Conservation (phyloP, 2,888 invertebrate genomes). For the Apodemia mormo region DNA sequence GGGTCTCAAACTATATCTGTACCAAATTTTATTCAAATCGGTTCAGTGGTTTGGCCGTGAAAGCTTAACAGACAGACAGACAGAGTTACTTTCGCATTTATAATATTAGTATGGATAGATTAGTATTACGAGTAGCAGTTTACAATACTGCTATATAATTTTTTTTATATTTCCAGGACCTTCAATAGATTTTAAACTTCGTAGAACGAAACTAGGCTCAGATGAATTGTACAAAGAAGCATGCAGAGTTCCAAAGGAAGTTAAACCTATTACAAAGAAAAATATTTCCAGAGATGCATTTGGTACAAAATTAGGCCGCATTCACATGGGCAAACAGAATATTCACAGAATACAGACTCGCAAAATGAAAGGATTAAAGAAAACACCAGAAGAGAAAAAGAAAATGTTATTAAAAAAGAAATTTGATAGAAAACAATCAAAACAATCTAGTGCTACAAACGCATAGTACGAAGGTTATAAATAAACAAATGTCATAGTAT, state of each 20-base stretch:
- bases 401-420: conserved; percentile 80
- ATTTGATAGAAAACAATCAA: conserved; percentile 53
- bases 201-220: conserved; percentile 94
- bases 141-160: too few species aligned
- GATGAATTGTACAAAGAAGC: conserved; percentile 93
- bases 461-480: conserved; percentile 26
- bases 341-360: conserved; percentile 92
- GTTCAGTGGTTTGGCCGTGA: too few species aligned
- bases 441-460: conserved; percentile 43
- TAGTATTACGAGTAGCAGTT: too few species aligned
- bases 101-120: too few species aligned
- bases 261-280: conserved; percentile 92
- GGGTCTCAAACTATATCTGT: too few species aligned
- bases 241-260: conserved; percentile 89
- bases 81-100: too few species aligned
- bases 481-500: background rate
- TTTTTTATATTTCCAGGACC: conserved; percentile 84
- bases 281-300: conserved; percentile 93
- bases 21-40: too few species aligned
- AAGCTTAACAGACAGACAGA: too few species aligned
- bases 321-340: conserved; percentile 96
- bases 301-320: conserved; percentile 93
- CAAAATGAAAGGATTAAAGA: conserved; percentile 94
- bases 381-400: conserved; percentile 86
- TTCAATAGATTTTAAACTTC: conserved; percentile 91